Evolutionary conservation across 2,888 invertebrate species (phyloP).

Genomic region (Drosophila suboccidentalis): DNA sequence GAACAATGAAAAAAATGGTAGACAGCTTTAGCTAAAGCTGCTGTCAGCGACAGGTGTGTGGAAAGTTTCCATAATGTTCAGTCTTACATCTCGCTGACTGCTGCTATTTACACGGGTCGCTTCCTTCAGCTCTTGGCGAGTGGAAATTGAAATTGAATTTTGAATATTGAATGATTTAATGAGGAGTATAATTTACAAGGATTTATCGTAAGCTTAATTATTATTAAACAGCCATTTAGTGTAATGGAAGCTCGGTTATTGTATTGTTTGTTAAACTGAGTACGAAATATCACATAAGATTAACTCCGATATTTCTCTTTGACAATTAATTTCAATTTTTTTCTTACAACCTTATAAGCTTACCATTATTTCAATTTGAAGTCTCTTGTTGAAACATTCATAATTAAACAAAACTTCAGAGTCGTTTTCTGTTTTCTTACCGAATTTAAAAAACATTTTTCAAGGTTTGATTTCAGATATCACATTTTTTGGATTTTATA

Average conservation of each 20-base stretch:
- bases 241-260: no score
- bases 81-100: constrained; percentile 20
- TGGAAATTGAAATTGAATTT: constrained; percentile 3
- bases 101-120: constrained; percentile 21
- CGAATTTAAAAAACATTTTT: no score
- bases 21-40: constrained; percentile 54
- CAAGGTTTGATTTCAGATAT: no score
- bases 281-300: no score
- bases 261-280: no score
- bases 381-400: no score
- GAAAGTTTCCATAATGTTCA: constrained; percentile 41
- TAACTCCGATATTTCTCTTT: no score
- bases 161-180: neutral
- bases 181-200: neutral
- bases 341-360: no score
- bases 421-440: neutral
- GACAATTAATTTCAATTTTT: no score
- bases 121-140: constrained; percentile 12
- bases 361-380: no score
- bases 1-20: constrained; percentile 22
- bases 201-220: neutral
- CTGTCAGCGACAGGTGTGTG: constrained; percentile 66
- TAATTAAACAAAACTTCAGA: no score
- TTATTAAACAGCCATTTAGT: no score
- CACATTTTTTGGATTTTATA: neutral